Conservation (phyloP, 2,113 vertebrate genomes). For the Astatoreochromis straeleni region DNA sequence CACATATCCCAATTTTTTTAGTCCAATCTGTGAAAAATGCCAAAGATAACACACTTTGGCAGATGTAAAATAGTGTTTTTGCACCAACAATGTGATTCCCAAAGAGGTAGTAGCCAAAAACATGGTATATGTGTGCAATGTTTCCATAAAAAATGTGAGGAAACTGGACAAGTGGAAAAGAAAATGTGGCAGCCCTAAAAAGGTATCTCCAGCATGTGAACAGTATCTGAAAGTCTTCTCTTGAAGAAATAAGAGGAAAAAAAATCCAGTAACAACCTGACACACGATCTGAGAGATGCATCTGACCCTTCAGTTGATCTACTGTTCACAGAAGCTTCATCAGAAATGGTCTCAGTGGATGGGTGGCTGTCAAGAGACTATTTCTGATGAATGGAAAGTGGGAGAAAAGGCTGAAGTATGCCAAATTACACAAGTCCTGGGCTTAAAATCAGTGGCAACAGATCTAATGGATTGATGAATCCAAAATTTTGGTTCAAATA, state of each 20-base stretch:
- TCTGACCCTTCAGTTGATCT: neutral
- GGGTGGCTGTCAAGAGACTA: neutral
- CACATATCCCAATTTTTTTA: neutral
- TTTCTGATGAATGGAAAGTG: neutral
- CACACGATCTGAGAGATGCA: neutral
- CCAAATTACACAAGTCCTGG: neutral
- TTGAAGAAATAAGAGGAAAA: accelerated
- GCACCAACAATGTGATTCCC: neutral
- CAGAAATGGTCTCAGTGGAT: neutral
- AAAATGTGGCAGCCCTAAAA: neutral
- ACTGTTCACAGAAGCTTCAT: neutral
- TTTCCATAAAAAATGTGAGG: neutral
- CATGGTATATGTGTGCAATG: neutral
- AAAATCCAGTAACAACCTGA: neutral
- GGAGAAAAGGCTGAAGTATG: neutral
- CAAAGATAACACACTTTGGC: neutral
- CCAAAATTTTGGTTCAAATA: neutral
- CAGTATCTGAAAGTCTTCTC: neutral
- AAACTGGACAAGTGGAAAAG: neutral
- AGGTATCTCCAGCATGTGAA: neutral
- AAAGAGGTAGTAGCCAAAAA: neutral
- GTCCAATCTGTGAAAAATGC: neutral
- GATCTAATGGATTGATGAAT: neutral
- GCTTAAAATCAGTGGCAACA: neutral
- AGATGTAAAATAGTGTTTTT: neutral